Conservation (phyloP, 2,113 vertebrate genomes). For the Pitta sordida region DNA sequence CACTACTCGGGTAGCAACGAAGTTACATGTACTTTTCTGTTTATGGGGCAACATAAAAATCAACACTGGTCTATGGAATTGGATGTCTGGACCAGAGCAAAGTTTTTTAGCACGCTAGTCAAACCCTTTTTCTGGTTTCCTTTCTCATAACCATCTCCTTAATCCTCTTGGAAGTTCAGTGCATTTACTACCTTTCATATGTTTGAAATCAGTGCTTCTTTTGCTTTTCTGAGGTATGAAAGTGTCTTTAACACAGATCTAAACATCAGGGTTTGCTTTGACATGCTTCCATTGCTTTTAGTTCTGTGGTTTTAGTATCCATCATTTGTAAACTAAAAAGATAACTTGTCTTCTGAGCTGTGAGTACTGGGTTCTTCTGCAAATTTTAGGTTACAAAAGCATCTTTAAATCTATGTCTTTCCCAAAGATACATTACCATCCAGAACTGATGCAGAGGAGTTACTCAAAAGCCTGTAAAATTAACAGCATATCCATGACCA, state of each 20-base stretch:
- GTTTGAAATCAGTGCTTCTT: neutral
- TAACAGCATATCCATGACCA: constrained; percentile 11
- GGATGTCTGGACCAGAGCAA: neutral
- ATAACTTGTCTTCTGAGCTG: neutral
- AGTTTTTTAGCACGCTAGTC: neutral
- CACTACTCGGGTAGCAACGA: too few species aligned
- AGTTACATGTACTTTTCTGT: neutral
- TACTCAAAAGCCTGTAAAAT: constrained; percentile 48
- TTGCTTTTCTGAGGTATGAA: neutral
- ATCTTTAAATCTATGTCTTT: neutral
- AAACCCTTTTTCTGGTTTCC: neutral
- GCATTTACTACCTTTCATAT: neutral
- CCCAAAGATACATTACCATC: neutral
- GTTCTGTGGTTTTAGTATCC: neutral
- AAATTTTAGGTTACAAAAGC: neutral
- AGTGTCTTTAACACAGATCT: neutral
- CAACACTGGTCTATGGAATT: neutral
- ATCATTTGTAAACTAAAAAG: neutral
- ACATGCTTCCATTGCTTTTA: neutral
- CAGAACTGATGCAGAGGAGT: constrained; percentile 34
- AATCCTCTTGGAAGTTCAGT: neutral
- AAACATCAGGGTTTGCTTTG: neutral
- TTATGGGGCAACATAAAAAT: neutral
- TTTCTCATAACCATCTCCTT: neutral
- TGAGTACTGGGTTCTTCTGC: neutral